Conservation (phyloP, 2,888 invertebrate species). For the Odiellus spinosus region DNA sequence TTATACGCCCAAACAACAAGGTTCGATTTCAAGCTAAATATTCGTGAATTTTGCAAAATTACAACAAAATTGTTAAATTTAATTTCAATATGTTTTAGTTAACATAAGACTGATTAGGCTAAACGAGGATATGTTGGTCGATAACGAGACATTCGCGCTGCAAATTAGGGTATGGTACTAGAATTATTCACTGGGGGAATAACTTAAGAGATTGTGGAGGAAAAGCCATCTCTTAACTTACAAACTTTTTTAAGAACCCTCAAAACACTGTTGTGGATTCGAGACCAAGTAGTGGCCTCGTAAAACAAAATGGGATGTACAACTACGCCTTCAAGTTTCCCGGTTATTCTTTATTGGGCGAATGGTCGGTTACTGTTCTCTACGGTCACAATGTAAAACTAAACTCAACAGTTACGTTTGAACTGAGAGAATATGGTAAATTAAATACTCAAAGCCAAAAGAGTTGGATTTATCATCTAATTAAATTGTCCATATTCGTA, state of each 20-base stretch:
- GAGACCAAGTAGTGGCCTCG: too few relatives aligned
- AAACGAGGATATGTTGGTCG: conserved; percentile 16
- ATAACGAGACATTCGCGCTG: conserved; percentile 10
- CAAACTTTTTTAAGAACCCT: conserved; percentile 13
- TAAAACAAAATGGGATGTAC: not conserved
- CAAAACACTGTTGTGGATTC: conserved; percentile 14
- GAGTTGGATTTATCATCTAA: too few relatives aligned
- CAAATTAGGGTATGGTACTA: conserved; percentile 17
- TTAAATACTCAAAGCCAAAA: too few relatives aligned
- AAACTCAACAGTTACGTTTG: conserved; percentile 13
- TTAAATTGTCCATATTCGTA: not conserved
- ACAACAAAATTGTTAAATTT: not conserved
- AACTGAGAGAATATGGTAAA: conserved; percentile 18
- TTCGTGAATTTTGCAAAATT: not conserved
- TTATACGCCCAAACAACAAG: conserved; percentile 19
- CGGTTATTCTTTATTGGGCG: conserved; percentile 15
- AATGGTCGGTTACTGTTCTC: conserved; percentile 16
- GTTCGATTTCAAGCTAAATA: conserved; percentile 4
- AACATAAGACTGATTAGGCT: conserved; percentile 18
- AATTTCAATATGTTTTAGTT: conserved; percentile 8
- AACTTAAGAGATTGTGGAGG: too few relatives aligned
- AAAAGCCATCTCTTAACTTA: too few relatives aligned
- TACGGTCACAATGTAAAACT: conserved; percentile 15
- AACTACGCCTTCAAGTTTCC: conserved; percentile 12
- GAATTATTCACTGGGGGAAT: too few relatives aligned